A percentile compares a stretch with the other conserved stretches of the same genome.
These are phyloP conservation scores for Araneus ventricosus DNA, from an alignment of 1,140 invertebrate species.

Conservation along the genomic window DNA sequence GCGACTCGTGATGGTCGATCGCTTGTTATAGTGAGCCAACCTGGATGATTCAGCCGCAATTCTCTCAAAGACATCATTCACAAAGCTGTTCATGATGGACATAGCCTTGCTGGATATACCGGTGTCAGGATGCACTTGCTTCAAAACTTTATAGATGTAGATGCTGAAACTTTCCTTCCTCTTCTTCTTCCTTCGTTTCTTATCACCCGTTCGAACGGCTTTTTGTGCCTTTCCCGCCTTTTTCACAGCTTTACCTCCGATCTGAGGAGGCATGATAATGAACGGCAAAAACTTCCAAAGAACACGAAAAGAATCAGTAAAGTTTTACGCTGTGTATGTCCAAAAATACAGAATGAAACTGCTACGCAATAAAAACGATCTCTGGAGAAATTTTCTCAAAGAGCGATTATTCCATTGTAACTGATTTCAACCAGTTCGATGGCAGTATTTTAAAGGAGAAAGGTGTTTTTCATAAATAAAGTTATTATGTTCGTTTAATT, in stretches of 20 bases:
- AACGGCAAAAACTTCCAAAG: neutral
- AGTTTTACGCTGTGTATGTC: no score
- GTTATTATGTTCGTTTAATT: neutral
- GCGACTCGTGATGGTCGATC: conserved; percentile 83
- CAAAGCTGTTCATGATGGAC: conserved; percentile 82
- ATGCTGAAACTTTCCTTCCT: conserved; percentile 79
- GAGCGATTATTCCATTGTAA: no score
- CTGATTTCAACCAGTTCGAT: no score
- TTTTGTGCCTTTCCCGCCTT: conserved; percentile 51
- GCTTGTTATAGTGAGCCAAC: conserved; percentile 87
- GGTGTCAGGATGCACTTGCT: conserved; percentile 82
- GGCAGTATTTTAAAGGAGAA: no score
- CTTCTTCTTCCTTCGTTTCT: conserved; percentile 78
- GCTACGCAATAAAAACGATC: no score
- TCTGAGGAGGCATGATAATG: conserved; percentile 29
- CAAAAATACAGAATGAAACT: no score
- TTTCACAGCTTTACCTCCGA: conserved; percentile 55
- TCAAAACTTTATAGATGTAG: conserved; percentile 79
- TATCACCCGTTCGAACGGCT: conserved; percentile 52
- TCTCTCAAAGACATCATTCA: conserved; percentile 81
- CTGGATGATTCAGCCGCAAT: conserved; percentile 86
- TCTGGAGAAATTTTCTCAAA: no score
- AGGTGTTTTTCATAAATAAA: neutral
- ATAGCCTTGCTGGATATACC: conserved; percentile 82
- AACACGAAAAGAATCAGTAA: no score